Conservation (phyloP, 2,888 invertebrate genomes). For the Chloroclysta siterata region DNA sequence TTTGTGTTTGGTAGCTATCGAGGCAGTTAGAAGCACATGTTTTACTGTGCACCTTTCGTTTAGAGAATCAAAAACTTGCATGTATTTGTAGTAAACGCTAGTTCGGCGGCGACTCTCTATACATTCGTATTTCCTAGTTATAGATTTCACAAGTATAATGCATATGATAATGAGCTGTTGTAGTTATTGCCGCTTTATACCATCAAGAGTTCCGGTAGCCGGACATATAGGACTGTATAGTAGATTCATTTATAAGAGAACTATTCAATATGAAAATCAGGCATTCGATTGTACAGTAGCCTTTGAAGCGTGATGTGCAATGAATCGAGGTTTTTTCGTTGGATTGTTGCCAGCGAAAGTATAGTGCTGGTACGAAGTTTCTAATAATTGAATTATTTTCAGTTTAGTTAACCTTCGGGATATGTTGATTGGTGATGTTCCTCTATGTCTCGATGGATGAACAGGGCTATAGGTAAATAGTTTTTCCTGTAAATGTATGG, state of each 20-base stretch:
- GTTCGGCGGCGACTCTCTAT: background rate
- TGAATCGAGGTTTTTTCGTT: slow-evolving; percentile 37
- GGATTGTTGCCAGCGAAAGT: slow-evolving; percentile 44
- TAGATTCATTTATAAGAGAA: slow-evolving; percentile 28
- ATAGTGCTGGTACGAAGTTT: slow-evolving; percentile 33
- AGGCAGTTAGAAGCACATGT: too few relatives aligned
- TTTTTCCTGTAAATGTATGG: too few relatives aligned
- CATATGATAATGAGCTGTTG: slow-evolving; percentile 23
- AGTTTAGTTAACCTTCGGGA: background rate
- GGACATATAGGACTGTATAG: slow-evolving; percentile 21
- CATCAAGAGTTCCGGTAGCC: slow-evolving; percentile 26
- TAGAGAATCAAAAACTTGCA: too few relatives aligned
- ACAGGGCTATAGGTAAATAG: too few relatives aligned
- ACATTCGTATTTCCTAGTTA: slow-evolving; percentile 26
- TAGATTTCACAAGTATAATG: slow-evolving; percentile 14
- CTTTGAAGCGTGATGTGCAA: slow-evolving; percentile 36
- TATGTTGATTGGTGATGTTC: too few relatives aligned
- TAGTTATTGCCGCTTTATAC: slow-evolving; percentile 17
- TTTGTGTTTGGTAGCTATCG: too few relatives aligned
- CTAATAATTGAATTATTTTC: slow-evolving; percentile 10
- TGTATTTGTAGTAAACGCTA: background rate
- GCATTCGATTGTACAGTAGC: slow-evolving; percentile 43
- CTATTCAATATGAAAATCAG: slow-evolving; percentile 39
- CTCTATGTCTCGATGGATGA: too few relatives aligned
- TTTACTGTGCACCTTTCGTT: too few relatives aligned